These are phyloP conservation scores for Nemotelus pantherinus DNA, from an alignment of 2,888 invertebrate species.

Conservation along the genomic window DNA sequence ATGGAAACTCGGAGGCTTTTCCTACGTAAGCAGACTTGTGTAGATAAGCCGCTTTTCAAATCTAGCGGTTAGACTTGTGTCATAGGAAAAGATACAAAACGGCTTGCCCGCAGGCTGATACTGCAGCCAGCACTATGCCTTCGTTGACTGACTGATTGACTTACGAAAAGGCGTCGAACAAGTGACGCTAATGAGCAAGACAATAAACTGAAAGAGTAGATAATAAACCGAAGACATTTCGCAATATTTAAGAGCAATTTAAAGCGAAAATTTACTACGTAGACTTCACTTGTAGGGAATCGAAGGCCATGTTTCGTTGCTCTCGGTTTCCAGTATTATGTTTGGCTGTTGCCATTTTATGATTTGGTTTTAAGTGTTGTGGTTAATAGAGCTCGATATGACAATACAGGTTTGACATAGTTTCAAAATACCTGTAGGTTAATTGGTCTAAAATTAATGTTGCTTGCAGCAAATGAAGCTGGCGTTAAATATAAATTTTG, in stretches of 20 bases:
- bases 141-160: slow-evolving; percentile 34
- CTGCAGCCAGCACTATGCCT: slow-evolving; percentile 2
- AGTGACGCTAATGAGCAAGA: slow-evolving; percentile 39
- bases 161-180: slow-evolving; percentile 38
- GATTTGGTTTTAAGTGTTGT: too few relatives aligned
- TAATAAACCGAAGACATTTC: slow-evolving; percentile 15
- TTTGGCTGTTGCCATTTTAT: too few relatives aligned
- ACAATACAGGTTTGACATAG: too few relatives aligned
- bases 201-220: slow-evolving; percentile 30
- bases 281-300: background rate
- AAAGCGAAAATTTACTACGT: slow-evolving; percentile 6
- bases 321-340: background rate
- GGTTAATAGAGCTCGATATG: too few relatives aligned
- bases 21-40: too few relatives aligned
- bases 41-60: background rate
- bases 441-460: too few relatives aligned
- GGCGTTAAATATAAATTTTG: too few relatives aligned
- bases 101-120: background rate
- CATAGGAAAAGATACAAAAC: slow-evolving; percentile 10
- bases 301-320: slow-evolving; percentile 6
- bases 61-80: slow-evolving; percentile 19
- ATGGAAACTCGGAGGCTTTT: background rate
- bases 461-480: too few relatives aligned
- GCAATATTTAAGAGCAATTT: slow-evolving; percentile 11
- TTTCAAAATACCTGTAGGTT: too few relatives aligned